phyloP scores from a whole-genome alignment of 2,113 vertebrate genomes.

The Eulemur rufifrons region DNA sequence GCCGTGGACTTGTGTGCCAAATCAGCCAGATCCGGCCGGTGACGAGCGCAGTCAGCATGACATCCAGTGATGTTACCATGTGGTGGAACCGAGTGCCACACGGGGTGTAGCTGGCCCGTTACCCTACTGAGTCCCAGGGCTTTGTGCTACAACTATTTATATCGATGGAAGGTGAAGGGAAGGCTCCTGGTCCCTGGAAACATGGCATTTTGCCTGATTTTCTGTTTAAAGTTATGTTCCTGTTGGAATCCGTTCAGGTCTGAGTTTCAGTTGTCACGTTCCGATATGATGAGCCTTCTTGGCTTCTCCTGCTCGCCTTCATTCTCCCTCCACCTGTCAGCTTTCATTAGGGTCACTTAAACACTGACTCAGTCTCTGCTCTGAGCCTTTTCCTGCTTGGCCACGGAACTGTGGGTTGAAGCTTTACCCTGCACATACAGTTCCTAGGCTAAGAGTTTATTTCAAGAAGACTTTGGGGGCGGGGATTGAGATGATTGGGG shows the following conservation, averaged over 20 bases:
- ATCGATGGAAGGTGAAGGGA: not conserved
- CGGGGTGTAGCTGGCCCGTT: not conserved
- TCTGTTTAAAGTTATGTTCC: conserved; percentile 59
- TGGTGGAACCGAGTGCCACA: not conserved
- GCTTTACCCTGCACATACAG: not conserved
- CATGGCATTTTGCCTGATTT: conserved; percentile 61
- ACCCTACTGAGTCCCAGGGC: not conserved
- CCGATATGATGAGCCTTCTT: not conserved
- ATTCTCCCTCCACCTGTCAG: not conserved
- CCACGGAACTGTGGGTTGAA: not conserved
- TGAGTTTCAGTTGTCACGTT: conserved; percentile 48
- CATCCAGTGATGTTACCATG: not conserved
- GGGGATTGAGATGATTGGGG: not conserved
- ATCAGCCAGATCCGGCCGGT: not conserved
- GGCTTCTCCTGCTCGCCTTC: not conserved
- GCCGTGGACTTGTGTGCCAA: not conserved
- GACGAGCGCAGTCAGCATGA: not conserved
- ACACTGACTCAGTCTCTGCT: not conserved
- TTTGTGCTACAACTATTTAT: not conserved
- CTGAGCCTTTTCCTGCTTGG: conserved; percentile 27
- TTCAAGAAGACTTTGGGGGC: not conserved
- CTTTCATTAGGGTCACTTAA: conserved; percentile 66
- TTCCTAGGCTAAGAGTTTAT: not conserved
- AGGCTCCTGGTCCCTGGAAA: conserved; percentile 9
- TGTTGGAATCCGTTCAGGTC: conserved; percentile 58